Base-by-base conservation (phyloP, 1,140 invertebrate species). In the Zeugodacus cucurbitae region DNA sequence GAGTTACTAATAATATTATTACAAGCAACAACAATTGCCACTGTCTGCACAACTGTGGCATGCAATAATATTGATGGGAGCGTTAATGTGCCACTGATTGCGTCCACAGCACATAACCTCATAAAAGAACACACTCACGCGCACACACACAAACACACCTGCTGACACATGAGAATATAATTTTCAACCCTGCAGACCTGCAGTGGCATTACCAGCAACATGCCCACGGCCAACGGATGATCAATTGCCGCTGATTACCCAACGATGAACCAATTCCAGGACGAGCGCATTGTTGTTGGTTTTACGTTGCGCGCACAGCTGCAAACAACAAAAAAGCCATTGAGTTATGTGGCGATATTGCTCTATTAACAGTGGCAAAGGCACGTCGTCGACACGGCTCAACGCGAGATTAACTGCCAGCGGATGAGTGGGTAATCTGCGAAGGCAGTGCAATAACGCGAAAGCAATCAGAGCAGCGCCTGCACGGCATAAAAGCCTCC, bases 51-150 rank as follows among this genome's bases (percentile, higher is more conserved):
- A 86, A 54, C 48, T 67, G 78, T 54, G 85, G 85, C 88, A 88
- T 86, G 82, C 62, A 44, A 88, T 54, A 48, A 88, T 86, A 88
- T 86, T 88, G 88, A 88, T 88, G 88, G 54, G 41, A 59, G 88
- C 58, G 88, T 86, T 88, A 88, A 88, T 88, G 88, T 88, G 88
- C 88, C 88, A 88, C 88, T 85, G 85, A 82, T 82, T 82, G 74
- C 67, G 67, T 37, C 41, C 74, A 29, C 41, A 26, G 10, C 74
- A 37, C 6, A 78, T n/a, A 78, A 26, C 44, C 44, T 48, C 74
- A 78, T n/a, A n/a, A n/a, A n/a, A n/a, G n/a, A n/a, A n/a, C n/a
- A n/a, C n/a, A n/a, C n/a, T n/a, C n/a, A n/a, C n/a, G n/a, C 74
- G 48, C 74, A 82, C 34, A 48, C 34, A 10, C 41, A 48, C 22